Evolutionary conservation across 1,140 invertebrate genomes (phyloP).

Genomic region (Caenorhabditis latens): DNA sequence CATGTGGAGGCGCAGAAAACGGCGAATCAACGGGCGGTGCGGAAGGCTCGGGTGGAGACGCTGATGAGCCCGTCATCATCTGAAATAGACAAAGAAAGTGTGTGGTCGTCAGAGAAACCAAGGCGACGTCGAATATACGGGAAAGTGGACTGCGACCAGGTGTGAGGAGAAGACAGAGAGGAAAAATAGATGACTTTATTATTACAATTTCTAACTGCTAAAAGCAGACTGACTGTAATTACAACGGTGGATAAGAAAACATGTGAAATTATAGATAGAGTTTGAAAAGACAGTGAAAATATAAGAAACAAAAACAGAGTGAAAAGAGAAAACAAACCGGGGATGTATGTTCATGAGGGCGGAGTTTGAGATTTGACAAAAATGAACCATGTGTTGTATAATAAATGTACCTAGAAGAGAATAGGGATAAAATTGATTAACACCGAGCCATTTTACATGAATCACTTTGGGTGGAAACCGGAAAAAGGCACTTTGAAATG

Average conservation of each 20-base stretch:
- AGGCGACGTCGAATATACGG: conserved; percentile 37
- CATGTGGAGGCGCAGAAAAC: neutral
- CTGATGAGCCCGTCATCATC: conserved; percentile 41
- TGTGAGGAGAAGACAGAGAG: neutral
- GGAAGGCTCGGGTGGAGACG: conserved; percentile 31
- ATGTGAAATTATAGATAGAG: neutral
- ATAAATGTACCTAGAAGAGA: conserved; percentile 17
- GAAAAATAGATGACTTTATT: neutral
- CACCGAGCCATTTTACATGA: conserved; percentile 16
- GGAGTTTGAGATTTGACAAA: neutral
- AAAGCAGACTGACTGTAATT: neutral
- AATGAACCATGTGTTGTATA: neutral
- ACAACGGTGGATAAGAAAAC: neutral
- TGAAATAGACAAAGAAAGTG: neutral
- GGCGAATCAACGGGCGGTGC: conserved; percentile 6
- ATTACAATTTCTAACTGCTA: conserved; percentile 8
- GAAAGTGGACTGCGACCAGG: conserved; percentile 13
- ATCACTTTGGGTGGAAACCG: conserved; percentile 1
- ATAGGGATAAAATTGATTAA: neutral
- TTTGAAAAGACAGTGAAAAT: neutral
- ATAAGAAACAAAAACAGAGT: neutral
- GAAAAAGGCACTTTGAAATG: neutral
- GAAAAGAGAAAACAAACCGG: neutral
- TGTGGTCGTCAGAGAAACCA: neutral
- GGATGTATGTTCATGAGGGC: neutral